Conservation (phyloP, 2,113 vertebrate species). For the Lampris incognitus region DNA sequence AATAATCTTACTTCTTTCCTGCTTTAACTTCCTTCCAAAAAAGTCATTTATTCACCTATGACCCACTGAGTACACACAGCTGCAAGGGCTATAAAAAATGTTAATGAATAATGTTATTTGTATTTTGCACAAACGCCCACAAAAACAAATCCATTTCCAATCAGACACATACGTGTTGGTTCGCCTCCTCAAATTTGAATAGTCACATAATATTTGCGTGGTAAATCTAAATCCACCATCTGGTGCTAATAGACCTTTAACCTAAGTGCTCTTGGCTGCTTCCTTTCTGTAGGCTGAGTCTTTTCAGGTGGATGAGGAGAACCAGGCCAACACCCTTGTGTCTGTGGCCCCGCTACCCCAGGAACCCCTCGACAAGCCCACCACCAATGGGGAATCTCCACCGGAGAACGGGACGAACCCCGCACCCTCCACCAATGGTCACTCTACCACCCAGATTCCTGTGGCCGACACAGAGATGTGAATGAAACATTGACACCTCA, state of each 20-base stretch:
- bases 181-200: conserved; percentile 31
- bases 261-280: background rate
- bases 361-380: conserved; percentile 86
- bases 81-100: conserved; percentile 43
- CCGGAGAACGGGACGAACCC: conserved; percentile 87
- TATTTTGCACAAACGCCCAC: conserved; percentile 9
- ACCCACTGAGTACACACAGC: conserved; percentile 36
- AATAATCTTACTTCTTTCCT: background rate
- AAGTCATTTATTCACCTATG: background rate
- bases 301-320: conserved; percentile 86
- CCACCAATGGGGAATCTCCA: conserved; percentile 82
- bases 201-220: background rate
- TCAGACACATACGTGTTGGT: conserved; percentile 17
- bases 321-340: conserved; percentile 88
- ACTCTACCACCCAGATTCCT: conserved; percentile 78
- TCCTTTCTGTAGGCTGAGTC: conserved; percentile 81
- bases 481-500: conserved; percentile 24
- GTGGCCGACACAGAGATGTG: conserved; percentile 91
- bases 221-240: background rate
- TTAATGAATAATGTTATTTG: conserved; percentile 40
- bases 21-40: conserved; percentile 1
- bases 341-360: conserved; percentile 80
- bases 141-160: conserved; percentile 23
- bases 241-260: background rate
- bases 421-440: conserved; percentile 83